phyloP scores from a whole-genome alignment of 1,140 invertebrate species.

The Anadara kagoshimensis region DNA sequence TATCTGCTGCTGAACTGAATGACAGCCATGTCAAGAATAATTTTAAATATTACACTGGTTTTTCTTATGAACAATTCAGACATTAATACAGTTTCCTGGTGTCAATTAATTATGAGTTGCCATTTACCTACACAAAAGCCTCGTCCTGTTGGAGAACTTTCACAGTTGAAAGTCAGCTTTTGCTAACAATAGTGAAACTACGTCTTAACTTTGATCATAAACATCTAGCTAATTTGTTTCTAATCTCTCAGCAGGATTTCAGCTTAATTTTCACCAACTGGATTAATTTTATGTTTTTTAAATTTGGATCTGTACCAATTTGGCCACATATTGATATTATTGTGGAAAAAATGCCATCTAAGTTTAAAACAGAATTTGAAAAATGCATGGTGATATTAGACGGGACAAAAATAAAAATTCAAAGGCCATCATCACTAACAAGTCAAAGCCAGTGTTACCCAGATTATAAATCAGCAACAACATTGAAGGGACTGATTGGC shows the following conservation, averaged over 20 bases:
- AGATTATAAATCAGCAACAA: slow-evolving; percentile 47
- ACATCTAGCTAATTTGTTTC: slow-evolving; percentile 9
- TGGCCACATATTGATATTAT: slow-evolving; percentile 22
- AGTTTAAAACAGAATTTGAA: slow-evolving; percentile 25
- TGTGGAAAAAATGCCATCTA: slow-evolving; percentile 27
- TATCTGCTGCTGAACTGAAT: too few relatives aligned
- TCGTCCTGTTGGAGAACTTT: background rate
- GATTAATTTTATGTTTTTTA: slow-evolving; percentile 37
- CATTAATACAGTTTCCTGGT: background rate
- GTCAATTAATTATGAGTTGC: background rate
- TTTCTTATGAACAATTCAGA: background rate
- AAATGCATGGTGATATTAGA: slow-evolving; percentile 26
- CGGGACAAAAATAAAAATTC: slow-evolving; percentile 32
- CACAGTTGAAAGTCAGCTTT: slow-evolving; percentile 8
- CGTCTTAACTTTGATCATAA: slow-evolving; percentile 20
- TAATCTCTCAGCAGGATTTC: slow-evolving; percentile 18
- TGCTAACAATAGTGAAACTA: slow-evolving; percentile 18
- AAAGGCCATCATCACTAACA: slow-evolving; percentile 10
- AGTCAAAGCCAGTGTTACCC: slow-evolving; percentile 43
- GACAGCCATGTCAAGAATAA: too few relatives aligned
- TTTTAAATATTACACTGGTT: slow-evolving; percentile 1
- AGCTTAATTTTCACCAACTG: slow-evolving; percentile 31
- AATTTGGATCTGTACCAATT: slow-evolving; percentile 16
- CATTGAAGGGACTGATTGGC: slow-evolving; percentile 42
- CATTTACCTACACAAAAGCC: slow-evolving; percentile 11